Evolutionary conservation across 1,140 invertebrate genomes (phyloP).

Genomic region (Aleiodes sp.): DNA sequence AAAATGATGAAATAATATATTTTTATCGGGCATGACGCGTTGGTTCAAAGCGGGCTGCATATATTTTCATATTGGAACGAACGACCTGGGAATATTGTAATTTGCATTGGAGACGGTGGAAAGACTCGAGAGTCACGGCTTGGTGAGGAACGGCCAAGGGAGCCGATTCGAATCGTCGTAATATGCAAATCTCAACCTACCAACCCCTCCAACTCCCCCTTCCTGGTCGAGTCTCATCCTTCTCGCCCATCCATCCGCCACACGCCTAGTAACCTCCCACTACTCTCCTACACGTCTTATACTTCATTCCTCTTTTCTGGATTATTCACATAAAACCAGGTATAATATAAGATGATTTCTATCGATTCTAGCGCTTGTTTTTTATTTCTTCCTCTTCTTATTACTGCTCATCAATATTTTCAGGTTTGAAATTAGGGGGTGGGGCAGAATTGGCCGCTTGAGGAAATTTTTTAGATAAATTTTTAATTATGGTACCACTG

Average conservation of each 20-base stretch:
- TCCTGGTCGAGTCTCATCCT: too few relatives aligned
- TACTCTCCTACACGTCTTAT: background rate
- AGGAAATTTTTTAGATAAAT: too few relatives aligned
- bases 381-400: conserved; percentile 2
- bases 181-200: conserved; percentile 56
- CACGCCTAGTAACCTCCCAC: background rate
- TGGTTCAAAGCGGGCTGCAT: conserved; percentile 40
- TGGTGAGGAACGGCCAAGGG: conserved; percentile 37
- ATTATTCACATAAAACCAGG: conserved; percentile 8
- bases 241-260: conserved; percentile 25
- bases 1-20: conserved; percentile 38
- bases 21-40: conserved; percentile 53
- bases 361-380: background rate
- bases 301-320: background rate
- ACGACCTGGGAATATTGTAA: conserved; percentile 64
- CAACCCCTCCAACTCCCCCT: too few relatives aligned
- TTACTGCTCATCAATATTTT: too few relatives aligned
- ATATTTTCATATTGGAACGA: conserved; percentile 63
- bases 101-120: conserved; percentile 61
- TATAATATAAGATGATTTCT: conserved; percentile 22
- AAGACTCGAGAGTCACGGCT: conserved; percentile 56
- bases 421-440: too few relatives aligned
- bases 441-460: too few relatives aligned
- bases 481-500: too few relatives aligned
- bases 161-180: conserved; percentile 54